A percentile compares a stretch with the other conserved stretches of the same genome.
These are phyloP conservation scores for Troides oblongomaculatus DNA, from an alignment of 2,888 invertebrate species.

Conservation along the genomic window DNA sequence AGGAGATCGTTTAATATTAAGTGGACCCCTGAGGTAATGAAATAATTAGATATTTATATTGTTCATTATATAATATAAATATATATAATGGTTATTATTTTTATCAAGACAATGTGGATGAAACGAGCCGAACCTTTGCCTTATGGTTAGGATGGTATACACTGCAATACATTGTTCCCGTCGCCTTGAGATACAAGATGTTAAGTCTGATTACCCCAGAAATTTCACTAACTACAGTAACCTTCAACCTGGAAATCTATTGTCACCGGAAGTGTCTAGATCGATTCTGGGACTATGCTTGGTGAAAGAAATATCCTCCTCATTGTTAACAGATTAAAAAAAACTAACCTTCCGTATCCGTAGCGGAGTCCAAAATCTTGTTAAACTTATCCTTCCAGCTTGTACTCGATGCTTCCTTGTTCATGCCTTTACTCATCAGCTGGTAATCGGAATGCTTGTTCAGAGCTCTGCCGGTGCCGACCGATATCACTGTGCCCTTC, in stretches of 20 bases:
- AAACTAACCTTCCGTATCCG: conserved; percentile 88
- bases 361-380: conserved; percentile 91
- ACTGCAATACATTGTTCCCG: no score
- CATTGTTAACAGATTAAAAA: neutral
- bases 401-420: conserved; percentile 51
- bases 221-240: no score
- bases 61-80: neutral
- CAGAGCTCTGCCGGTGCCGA: conserved; percentile 86
- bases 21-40: conserved; percentile 83
- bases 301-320: neutral
- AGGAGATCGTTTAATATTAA: conserved; percentile 87
- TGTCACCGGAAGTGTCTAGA: no score
- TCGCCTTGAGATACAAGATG: no score
- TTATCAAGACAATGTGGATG: no score
- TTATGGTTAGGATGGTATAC: no score
- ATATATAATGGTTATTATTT: neutral
- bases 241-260: no score
- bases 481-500: conserved; percentile 85
- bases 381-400: conserved; percentile 89
- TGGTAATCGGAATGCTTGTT: conserved; percentile 57
- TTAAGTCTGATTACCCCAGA: no score
- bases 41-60: neutral
- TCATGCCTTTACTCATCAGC: conserved; percentile 40
- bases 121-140: no score
- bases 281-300: no score